phyloP scores from a whole-genome alignment of 2,888 invertebrate genomes.

The Danaus chrysippus region DNA sequence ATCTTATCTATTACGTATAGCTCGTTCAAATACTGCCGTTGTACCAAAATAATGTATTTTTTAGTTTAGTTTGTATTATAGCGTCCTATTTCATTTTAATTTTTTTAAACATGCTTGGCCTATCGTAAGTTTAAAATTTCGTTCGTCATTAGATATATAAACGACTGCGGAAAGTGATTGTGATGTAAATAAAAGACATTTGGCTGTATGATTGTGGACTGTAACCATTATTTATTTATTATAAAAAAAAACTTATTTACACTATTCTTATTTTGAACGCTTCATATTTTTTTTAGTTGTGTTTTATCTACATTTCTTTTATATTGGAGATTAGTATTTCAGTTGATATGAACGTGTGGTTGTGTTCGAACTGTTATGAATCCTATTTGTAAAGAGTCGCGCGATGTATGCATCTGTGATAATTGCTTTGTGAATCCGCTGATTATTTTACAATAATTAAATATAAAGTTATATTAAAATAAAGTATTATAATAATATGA shows the following conservation, averaged over 20 bases:
- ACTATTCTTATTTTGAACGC: too few species aligned
- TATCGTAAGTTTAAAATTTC: not conserved
- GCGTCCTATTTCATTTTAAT: not conserved
- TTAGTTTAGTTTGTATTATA: not conserved
- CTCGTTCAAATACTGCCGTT: slow-evolving; percentile 5
- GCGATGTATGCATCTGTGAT: slow-evolving; percentile 71
- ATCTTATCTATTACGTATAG: not conserved
- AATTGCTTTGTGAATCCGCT: slow-evolving; percentile 60
- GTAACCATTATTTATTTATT: slow-evolving; percentile 4
- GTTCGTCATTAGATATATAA: not conserved
- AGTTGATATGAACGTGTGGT: slow-evolving; percentile 37
- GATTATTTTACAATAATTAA: slow-evolving; percentile 40
- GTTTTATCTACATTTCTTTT: slow-evolving; percentile 16
- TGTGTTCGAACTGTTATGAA: not conserved
- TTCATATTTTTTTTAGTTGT: not conserved
- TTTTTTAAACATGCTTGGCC: not conserved
- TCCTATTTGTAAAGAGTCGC: slow-evolving; percentile 33
- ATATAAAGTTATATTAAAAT: slow-evolving; percentile 18
- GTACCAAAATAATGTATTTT: slow-evolving; percentile 5
- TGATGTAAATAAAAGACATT: slow-evolving; percentile 16
- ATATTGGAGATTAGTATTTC: not conserved
- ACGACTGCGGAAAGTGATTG: slow-evolving; percentile 3
- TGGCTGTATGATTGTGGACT: slow-evolving; percentile 2
- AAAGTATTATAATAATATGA: slow-evolving; percentile 2
- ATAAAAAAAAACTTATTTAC: not conserved